These are phyloP conservation scores for Ficedula albicollis DNA, from an alignment of 2,797 vertebrate genomes.

Conservation along the genomic window DNA sequence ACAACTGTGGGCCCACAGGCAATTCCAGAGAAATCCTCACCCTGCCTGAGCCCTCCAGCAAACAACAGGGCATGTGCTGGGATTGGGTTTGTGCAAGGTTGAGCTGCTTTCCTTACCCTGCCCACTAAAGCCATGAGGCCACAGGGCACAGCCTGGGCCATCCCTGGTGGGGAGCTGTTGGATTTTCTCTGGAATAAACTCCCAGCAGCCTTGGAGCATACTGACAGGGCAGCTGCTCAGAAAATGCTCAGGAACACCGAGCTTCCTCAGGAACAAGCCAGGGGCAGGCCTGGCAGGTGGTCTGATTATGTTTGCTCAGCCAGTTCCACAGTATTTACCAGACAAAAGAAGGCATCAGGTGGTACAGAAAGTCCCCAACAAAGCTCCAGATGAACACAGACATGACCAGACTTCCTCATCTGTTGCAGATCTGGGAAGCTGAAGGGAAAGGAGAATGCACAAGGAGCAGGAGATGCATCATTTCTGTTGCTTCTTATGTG, in stretches of 20 bases:
- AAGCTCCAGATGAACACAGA: not conserved
- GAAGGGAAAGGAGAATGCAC: not conserved
- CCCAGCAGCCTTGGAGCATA: not conserved
- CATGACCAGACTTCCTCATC: not conserved
- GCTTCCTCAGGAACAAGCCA: not conserved
- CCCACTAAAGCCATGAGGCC: not conserved
- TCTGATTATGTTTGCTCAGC: slow-evolving; percentile 28
- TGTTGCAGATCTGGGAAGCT: not conserved
- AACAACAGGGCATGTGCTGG: not conserved
- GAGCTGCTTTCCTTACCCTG: not conserved
- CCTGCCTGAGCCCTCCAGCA: fast-evolving
- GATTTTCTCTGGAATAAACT: not conserved
- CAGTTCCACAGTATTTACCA: not conserved
- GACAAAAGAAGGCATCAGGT: slow-evolving; percentile 35
- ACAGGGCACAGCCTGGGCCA: not conserved
- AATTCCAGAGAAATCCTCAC: not conserved
- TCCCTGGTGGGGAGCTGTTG: not conserved
- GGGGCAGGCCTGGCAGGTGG: slow-evolving; percentile 6
- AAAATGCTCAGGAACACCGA: not conserved
- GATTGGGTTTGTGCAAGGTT: not conserved
- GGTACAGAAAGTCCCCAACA: slow-evolving; percentile 9
- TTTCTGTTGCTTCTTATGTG: not conserved
- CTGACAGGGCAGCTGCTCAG: not conserved
- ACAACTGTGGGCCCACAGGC: not conserved
- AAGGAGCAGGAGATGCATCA: not conserved